Evolutionary conservation across 2,113 vertebrate species (phyloP).

Genomic region (Alethe diademata): DNA sequence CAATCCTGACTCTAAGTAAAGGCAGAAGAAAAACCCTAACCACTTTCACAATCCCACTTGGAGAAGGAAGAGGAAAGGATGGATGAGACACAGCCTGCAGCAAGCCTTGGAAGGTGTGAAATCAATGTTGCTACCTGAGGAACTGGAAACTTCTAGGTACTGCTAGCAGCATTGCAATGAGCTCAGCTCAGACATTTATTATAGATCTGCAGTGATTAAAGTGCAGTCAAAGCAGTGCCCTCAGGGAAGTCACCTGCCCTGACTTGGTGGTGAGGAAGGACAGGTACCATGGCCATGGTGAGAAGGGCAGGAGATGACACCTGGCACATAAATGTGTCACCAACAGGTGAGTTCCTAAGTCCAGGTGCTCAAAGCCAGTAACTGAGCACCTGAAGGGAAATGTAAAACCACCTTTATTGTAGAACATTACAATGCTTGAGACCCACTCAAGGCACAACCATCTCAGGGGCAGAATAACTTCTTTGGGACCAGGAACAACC

Average conservation of each 20-base stretch:
- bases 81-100: not conserved
- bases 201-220: rapidly evolving
- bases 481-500: rapidly evolving
- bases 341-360: rapidly evolving
- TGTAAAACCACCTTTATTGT: not conserved
- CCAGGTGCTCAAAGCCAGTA: not conserved
- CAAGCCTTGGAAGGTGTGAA: not conserved
- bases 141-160: not conserved
- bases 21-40: too few species aligned
- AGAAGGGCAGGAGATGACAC: not conserved
- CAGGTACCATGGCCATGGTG: rapidly evolving
- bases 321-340: not conserved
- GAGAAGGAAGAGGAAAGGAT: not conserved
- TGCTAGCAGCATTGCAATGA: not conserved
- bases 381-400: not conserved
- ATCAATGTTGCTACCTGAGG: not conserved
- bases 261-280: not conserved
- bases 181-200: not conserved
- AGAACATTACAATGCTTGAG: not conserved
- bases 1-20: too few species aligned
- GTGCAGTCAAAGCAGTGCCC: rapidly evolving
- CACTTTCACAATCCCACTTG: not conserved
- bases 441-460: not conserved
- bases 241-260: not conserved
- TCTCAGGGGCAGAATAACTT: not conserved